Evolutionary conservation across 1,140 invertebrate species (phyloP).

Genomic region (Steinernema feltiae): DNA sequence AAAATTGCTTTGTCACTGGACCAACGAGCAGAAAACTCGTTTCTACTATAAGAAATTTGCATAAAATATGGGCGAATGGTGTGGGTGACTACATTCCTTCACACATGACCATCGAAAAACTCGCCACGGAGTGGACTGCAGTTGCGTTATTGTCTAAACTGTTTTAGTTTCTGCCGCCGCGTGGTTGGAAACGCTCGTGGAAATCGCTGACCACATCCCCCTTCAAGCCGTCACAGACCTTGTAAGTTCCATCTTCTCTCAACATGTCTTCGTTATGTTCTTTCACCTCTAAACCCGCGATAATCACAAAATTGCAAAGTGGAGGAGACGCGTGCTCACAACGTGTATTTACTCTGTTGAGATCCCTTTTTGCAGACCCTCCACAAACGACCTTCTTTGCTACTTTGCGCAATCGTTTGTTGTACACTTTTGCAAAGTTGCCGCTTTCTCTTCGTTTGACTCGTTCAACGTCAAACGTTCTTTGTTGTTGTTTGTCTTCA

Average conservation of each 20-base stretch:
- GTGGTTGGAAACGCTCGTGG: slow-evolving; percentile 61
- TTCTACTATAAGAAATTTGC: not conserved
- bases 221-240: slow-evolving; percentile 60
- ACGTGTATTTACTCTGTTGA: not conserved
- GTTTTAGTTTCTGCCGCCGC: slow-evolving; percentile 60
- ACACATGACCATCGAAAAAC: not conserved
- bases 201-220: slow-evolving; percentile 60
- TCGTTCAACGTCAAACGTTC: no score
- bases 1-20: not conserved
- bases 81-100: not conserved
- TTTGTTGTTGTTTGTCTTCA: no score
- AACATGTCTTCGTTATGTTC: no score
- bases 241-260: slow-evolving; percentile 48
- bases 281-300: not conserved
- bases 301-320: not conserved
- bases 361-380: not conserved
- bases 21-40: not conserved
- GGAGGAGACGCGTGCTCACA: not conserved
- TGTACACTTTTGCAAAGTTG: no score
- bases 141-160: not conserved
- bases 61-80: slow-evolving; percentile 10
- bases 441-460: no score
- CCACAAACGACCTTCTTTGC: not conserved
- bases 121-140: not conserved
- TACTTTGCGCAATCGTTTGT: not conserved